phyloP scores from a whole-genome alignment of 1,140 invertebrate species.

The Listronotus oregonensis region DNA sequence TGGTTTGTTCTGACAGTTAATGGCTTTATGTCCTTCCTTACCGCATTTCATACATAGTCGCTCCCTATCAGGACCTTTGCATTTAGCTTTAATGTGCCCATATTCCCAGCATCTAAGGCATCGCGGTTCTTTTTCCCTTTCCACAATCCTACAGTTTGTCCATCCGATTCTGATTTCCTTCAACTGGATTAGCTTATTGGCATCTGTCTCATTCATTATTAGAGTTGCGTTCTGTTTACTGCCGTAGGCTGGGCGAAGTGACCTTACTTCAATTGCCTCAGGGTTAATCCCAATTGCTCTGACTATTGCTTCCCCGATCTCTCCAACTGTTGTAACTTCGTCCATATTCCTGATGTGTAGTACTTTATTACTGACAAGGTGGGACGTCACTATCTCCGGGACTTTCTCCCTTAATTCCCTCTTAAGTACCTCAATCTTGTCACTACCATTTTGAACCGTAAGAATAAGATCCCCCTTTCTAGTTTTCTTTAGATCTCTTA shows the following conservation, averaged over 20 bases:
- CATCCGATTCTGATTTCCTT: conserved; percentile 11
- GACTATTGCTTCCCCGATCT: background rate
- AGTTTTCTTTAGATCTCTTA: conserved; percentile 9
- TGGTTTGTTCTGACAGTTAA: background rate
- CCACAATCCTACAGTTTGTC: conserved; percentile 1
- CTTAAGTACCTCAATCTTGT: conserved; percentile 3
- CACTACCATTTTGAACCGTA: conserved; percentile 2
- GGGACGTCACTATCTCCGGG: background rate
- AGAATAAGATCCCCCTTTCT: conserved; percentile 4
- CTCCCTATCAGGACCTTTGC: conserved; percentile 12
- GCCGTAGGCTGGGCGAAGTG: conserved; percentile 8
- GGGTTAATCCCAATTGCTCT: background rate
- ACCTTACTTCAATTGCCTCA: background rate
- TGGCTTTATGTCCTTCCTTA: conserved; percentile 12
- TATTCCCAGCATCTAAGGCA: conserved; percentile 26
- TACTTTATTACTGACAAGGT: background rate
- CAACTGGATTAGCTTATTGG: conserved; percentile 1
- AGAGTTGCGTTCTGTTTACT: background rate
- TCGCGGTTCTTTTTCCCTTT: conserved; percentile 2
- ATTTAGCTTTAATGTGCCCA: conserved; percentile 16
- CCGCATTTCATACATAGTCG: conserved; percentile 9
- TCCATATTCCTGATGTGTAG: conserved; percentile 7
- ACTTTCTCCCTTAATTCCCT: background rate
- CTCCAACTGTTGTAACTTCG: background rate
- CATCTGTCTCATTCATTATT: background rate